Conservation (phyloP, 2,888 invertebrate species). For the Polyploca ridens region DNA sequence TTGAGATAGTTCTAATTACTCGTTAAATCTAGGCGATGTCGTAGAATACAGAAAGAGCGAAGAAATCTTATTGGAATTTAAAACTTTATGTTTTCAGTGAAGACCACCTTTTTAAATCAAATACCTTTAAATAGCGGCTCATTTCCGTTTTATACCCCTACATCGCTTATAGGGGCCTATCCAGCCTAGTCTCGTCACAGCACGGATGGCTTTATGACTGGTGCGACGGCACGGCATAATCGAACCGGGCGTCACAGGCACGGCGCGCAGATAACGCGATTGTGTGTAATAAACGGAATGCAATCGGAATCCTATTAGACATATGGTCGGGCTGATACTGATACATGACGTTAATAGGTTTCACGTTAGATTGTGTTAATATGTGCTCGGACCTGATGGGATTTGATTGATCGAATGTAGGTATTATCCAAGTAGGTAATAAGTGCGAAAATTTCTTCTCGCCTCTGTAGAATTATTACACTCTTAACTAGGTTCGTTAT, state of each 20-base stretch:
- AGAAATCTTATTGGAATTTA: too few species aligned
- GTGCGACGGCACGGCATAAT: conserved; percentile 38
- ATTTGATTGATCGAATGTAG: conserved; percentile 38
- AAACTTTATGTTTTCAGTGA: background rate
- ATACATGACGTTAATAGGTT: conserved; percentile 70
- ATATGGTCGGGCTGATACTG: conserved; percentile 61
- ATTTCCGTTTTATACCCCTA: background rate
- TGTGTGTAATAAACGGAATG: conserved; percentile 76
- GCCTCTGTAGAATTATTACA: background rate
- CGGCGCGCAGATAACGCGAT: conserved; percentile 61
- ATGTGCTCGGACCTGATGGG: conserved; percentile 35
- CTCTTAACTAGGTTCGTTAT: too few species aligned
- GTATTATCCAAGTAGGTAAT: background rate
- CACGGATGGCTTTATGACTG: conserved; percentile 52
- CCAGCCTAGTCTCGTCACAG: conserved; percentile 20
- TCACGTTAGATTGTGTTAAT: conserved; percentile 62
- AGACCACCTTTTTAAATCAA: background rate
- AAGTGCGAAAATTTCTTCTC: conserved; percentile 14
- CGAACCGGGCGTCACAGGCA: conserved; percentile 21
- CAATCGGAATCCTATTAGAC: conserved; percentile 78
- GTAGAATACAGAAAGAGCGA: too few species aligned
- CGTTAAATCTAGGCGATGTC: too few species aligned
- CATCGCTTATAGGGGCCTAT: conserved; percentile 1
- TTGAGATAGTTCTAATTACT: too few species aligned
- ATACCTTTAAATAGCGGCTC: background rate